These are phyloP conservation scores for Todiramphus saurophagus DNA, from an alignment of 2,113 vertebrate species.

Conservation along the genomic window DNA sequence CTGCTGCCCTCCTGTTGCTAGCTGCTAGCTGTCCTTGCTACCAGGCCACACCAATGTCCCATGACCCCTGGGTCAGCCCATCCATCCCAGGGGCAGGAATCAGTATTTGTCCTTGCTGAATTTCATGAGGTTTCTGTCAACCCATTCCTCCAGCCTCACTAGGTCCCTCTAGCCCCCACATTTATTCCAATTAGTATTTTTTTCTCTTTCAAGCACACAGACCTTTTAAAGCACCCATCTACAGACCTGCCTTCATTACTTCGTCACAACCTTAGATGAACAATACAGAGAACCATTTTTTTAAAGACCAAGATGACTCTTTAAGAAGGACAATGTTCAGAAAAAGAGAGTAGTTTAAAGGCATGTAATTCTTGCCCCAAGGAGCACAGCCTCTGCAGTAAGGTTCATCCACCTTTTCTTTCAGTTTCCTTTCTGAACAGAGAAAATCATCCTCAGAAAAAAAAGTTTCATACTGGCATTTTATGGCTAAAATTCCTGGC, in stretches of 20 bases:
- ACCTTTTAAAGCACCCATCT: neutral
- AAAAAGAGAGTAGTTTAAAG: neutral
- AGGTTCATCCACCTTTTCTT: constrained; percentile 7
- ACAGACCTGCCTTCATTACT: neutral
- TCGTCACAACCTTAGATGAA: neutral
- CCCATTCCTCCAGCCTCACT: neutral
- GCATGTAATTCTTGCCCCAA: neutral
- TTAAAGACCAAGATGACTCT: neutral
- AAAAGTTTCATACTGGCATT: constrained; percentile 3
- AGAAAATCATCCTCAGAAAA: neutral
- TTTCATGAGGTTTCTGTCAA: neutral
- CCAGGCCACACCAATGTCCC: neutral
- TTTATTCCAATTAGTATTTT: neutral
- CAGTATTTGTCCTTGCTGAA: neutral
- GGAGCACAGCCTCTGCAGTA: neutral
- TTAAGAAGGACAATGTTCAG: neutral
- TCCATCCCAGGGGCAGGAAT: neutral
- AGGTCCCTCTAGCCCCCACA: neutral
- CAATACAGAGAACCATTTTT: neutral
- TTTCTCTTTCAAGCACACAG: neutral
- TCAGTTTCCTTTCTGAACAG: neutral
- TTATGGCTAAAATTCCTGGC: neutral
- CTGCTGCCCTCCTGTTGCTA: neutral
- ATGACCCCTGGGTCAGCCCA: neutral
- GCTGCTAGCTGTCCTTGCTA: neutral